Conservation (phyloP, 2,888 invertebrate species). For the Limnephilus auricula region DNA sequence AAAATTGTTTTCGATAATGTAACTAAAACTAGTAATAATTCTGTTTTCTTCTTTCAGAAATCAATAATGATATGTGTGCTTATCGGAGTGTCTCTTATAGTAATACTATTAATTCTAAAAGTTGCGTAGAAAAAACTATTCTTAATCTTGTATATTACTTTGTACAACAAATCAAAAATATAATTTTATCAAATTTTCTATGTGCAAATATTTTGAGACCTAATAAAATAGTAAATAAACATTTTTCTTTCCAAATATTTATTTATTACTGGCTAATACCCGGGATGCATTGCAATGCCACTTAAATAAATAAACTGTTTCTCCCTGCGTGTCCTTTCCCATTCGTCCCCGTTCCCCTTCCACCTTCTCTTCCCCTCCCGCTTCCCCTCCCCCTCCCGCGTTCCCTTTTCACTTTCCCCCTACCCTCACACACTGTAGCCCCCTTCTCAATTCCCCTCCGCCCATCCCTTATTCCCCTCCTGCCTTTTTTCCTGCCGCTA, state of each 20-base stretch:
- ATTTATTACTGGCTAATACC: too few relatives aligned
- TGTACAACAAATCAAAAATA: background rate
- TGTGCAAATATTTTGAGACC: background rate
- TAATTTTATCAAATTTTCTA: background rate
- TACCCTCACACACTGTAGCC: too few relatives aligned
- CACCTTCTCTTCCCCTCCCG: too few relatives aligned
- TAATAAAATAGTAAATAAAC: background rate
- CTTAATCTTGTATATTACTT: background rate
- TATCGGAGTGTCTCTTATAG: conserved; percentile 69
- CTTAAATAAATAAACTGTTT: too few relatives aligned
- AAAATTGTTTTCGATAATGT: background rate
- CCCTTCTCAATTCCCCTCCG: too few relatives aligned
- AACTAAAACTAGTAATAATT: background rate
- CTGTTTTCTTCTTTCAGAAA: conserved; percentile 71
- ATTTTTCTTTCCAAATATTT: background rate
- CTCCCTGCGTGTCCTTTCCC: too few relatives aligned
- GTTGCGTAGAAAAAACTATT: conserved; percentile 45
- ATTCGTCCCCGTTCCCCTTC: too few relatives aligned
- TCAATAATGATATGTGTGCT: conserved; percentile 70
- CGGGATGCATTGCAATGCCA: too few relatives aligned
- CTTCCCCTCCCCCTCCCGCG: too few relatives aligned
- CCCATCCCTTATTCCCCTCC: too few relatives aligned
- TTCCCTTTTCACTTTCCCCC: too few relatives aligned
- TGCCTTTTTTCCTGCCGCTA: too few relatives aligned
- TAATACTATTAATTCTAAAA: conserved; percentile 69